A percentile compares a stretch with the other conserved stretches of the same genome.
Evolutionary conservation across 2,797 vertebrate genomes (phyloP).

Genomic region (Bucorvus abyssinicus): DNA sequence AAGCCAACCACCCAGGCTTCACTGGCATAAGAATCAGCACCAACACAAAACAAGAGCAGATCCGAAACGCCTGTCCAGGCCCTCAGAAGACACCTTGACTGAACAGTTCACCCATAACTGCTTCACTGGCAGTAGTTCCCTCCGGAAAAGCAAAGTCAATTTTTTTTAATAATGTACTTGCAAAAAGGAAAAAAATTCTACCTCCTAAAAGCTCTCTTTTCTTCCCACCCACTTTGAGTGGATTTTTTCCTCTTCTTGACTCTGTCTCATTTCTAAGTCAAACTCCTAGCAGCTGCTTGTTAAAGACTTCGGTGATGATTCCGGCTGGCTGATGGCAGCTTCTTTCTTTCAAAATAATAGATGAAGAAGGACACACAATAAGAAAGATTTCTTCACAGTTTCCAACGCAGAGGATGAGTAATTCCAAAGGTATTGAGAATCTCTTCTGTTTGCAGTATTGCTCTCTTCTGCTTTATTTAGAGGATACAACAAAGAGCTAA

Average conservation of each 20-base stretch:
- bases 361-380: background rate
- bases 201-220: background rate
- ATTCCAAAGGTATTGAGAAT: background rate
- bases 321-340: background rate
- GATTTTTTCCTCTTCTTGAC: background rate
- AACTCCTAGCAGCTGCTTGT: background rate
- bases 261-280: background rate
- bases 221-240: background rate
- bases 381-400: constrained; percentile 35
- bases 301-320: constrained; percentile 8
- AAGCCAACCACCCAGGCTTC: background rate
- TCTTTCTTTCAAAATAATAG: constrained; percentile 32
- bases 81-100: background rate
- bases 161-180: background rate
- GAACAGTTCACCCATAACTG: background rate
- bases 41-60: background rate
- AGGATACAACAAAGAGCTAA: background rate
- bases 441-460: background rate
- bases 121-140: background rate
- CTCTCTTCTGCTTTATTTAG: background rate
- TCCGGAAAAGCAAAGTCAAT: background rate
- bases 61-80: background rate
- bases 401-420: background rate
- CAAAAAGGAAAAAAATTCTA: background rate
- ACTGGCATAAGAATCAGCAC: background rate